phyloP scores from a whole-genome alignment of 2,113 vertebrate genomes.

The Spea bombifrons region DNA sequence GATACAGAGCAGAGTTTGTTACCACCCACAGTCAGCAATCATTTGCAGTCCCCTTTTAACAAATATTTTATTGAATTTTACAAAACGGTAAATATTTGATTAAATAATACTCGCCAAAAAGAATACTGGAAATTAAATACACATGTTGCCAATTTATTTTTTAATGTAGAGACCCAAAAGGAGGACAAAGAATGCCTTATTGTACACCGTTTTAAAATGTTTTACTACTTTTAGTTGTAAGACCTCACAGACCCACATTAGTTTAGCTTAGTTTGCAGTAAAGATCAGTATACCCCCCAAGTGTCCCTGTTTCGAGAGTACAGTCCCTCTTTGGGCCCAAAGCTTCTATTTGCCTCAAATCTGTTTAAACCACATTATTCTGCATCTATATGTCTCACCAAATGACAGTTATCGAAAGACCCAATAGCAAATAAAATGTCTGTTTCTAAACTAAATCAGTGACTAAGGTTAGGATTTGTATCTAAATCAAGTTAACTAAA shows the following conservation, averaged over 20 bases:
- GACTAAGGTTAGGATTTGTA: too few species aligned
- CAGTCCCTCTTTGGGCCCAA: too few species aligned
- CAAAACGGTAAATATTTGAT: constrained; percentile 41
- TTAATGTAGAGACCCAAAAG: constrained; percentile 22
- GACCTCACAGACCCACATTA: constrained; percentile 21
- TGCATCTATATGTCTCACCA: too few species aligned
- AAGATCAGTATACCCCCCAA: too few species aligned
- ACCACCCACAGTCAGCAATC: constrained; percentile 17
- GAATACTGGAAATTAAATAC: constrained; percentile 33
- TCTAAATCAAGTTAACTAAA: too few species aligned
- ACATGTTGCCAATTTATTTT: constrained; percentile 19
- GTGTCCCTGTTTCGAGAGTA: too few species aligned
- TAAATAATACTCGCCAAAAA: constrained; percentile 14
- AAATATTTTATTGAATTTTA: constrained; percentile 41
- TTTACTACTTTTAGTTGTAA: constrained; percentile 9
- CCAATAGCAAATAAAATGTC: too few species aligned
- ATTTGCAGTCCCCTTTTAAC: constrained; percentile 22
- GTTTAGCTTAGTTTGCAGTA: not conserved
- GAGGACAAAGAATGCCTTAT: constrained; percentile 13
- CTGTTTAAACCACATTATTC: too few species aligned
- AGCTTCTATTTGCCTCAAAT: too few species aligned
- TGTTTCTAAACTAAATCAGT: too few species aligned
- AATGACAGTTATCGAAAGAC: too few species aligned
- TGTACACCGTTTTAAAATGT: constrained; percentile 7
- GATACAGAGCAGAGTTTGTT: constrained; percentile 19